Base-by-base conservation (phyloP, 2,888 invertebrate species). In the Eretmocerus hayati region DNA sequence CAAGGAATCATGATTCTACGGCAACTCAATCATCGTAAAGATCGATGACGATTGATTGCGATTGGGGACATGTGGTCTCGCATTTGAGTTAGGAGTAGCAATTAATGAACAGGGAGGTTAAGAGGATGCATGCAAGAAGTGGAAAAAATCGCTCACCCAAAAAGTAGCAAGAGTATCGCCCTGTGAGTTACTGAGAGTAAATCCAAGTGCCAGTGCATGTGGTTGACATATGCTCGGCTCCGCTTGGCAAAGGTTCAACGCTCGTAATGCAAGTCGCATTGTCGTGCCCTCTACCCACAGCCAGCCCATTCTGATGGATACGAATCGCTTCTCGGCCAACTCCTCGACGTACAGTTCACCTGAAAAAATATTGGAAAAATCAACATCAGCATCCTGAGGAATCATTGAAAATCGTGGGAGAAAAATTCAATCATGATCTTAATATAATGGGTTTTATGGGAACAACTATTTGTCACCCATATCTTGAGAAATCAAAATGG, bases 281-380 rank as follows among this genome's bases (percentile, higher is more conserved):
- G 64, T 62, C 15, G 68, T 69, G 45, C 65, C 66, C 55, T 71
- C 71, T 50, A 70, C 70, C 70, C 70, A 71, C 40, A 71, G 57
- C 66, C 66, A 70, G 31, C 70, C 70, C 70, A 71, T 71, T 48
- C 69, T 62, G 57, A 71, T 69, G 54, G 63, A 65, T 41, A 70
- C 69, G 54, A 62, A 64, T 54, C 66, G 62, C 41, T 66, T 63
- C 56, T 69, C 69, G 42, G 57, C 63, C 45, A 69, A 58, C 47
- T 69, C 65, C 59, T 70, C 70, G 43, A 71, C 70, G 59, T 69
- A 69, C 42, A 71, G 60, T 54, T 71, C 70, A 47, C 70, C 70
- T 71, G 63, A 1, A 18, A 48, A 18, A 15, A 36, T 13, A 33
- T 30, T 30, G 30, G n/a, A n/a, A n/a, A n/a, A n/a, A n/a, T n/a